Evolutionary conservation across 2,888 invertebrate species (phyloP).

Genomic region (Chloroclystis v-ata): DNA sequence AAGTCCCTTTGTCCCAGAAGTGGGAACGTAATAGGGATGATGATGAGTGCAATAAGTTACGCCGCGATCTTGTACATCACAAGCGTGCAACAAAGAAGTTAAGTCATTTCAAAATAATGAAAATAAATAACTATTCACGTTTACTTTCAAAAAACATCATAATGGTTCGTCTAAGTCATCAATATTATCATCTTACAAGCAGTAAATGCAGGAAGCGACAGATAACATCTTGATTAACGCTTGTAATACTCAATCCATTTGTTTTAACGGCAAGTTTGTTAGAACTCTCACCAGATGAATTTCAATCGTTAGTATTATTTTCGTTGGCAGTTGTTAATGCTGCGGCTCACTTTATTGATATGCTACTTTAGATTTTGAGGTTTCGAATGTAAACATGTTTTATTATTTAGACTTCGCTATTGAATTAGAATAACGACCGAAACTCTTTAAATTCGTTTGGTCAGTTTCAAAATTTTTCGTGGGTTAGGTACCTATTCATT

Average conservation of each 20-base stretch:
- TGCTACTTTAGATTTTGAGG: not conserved
- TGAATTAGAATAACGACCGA: too few species aligned
- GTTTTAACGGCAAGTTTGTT: conserved; percentile 34
- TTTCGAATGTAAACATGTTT: not conserved
- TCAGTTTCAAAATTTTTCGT: too few species aligned
- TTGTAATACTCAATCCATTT: conserved; percentile 44
- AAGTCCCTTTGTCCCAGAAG: too few species aligned
- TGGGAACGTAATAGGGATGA: too few species aligned
- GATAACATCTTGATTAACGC: conserved; percentile 50
- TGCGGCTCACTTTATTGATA: not conserved
- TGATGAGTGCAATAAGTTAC: too few species aligned
- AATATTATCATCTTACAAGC: conserved; percentile 11
- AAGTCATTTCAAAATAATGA: too few species aligned
- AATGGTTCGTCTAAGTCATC: conserved; percentile 1
- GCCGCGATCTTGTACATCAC: too few species aligned
- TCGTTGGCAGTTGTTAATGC: conserved; percentile 4
- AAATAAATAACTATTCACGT: not conserved
- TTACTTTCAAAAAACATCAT: conserved; percentile 4
- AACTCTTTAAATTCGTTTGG: too few species aligned
- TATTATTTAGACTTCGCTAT: not conserved
- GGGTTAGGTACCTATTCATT: too few species aligned
- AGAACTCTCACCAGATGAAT: conserved; percentile 40
- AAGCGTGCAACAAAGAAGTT: too few species aligned
- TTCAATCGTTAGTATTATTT: conserved; percentile 39
- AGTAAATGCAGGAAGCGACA: conserved; percentile 39